These are phyloP conservation scores for Drosophila differens DNA, from an alignment of 2,888 invertebrate species.

Conservation along the genomic window DNA sequence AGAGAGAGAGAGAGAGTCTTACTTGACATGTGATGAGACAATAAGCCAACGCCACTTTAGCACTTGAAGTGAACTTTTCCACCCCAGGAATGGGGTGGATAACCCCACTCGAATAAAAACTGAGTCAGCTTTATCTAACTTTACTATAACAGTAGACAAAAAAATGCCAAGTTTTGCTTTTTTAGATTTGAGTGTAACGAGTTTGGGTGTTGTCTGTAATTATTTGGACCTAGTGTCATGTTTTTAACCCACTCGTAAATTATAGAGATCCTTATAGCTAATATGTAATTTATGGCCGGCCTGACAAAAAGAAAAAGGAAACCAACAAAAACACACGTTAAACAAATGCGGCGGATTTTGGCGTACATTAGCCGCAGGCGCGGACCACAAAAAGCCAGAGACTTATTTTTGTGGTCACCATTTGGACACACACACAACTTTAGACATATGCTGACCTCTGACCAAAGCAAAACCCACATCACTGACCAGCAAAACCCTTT, in stretches of 20 bases:
- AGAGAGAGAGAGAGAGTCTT: constrained; percentile 29
- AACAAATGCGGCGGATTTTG: constrained; percentile 75
- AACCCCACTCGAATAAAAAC: constrained; percentile 7
- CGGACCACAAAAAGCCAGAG: constrained; percentile 48
- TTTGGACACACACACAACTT: constrained; percentile 33
- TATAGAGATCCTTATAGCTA: constrained; percentile 78
- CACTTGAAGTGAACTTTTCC: constrained; percentile 45
- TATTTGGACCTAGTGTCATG: constrained; percentile 59
- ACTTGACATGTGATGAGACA: constrained; percentile 44
- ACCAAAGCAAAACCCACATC: constrained; percentile 55
- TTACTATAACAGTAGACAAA: not conserved
- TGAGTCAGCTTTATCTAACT: constrained; percentile 40
- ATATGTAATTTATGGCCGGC: constrained; percentile 77
- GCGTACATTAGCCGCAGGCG: constrained; percentile 68
- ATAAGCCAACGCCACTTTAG: constrained; percentile 34
- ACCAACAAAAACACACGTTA: constrained; percentile 47
- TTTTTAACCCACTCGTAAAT: constrained; percentile 78
- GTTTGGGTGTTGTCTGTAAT: constrained; percentile 34
- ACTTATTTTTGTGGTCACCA: constrained; percentile 63
- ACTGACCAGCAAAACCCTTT: constrained; percentile 36
- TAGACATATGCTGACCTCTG: constrained; percentile 39
- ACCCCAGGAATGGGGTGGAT: constrained; percentile 34
- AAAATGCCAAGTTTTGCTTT: not conserved
- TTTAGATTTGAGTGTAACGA: not conserved
- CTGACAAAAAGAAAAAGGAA: constrained; percentile 35